phyloP scores from a whole-genome alignment of 2,888 invertebrate species.

The Aphidoletes aphidimyza region DNA sequence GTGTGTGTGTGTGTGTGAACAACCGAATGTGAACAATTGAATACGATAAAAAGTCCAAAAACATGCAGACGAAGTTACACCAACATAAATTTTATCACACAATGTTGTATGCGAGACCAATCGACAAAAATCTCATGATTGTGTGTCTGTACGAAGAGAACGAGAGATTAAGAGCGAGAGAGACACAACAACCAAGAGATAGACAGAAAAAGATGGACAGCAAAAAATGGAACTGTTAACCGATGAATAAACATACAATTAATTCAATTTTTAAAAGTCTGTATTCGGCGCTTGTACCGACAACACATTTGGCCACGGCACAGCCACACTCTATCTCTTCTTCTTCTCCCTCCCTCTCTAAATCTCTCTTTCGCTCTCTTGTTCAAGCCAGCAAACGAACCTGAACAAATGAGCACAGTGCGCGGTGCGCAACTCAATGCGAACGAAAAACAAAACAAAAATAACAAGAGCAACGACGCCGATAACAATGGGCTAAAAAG shows the following conservation, averaged over 20 bases:
- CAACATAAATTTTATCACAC: background rate
- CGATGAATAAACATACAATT: slow-evolving; percentile 19
- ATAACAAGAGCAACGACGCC: background rate
- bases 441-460: background rate
- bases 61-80: background rate
- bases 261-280: background rate
- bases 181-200: background rate
- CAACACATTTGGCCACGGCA: background rate
- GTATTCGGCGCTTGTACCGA: background rate
- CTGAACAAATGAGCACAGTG: background rate
- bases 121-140: too few species aligned
- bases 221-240: slow-evolving; percentile 30
- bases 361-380: too few species aligned
- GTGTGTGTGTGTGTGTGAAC: too few species aligned
- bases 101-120: too few species aligned
- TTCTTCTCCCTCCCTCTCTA: too few species aligned
- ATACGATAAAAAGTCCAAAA: too few species aligned
- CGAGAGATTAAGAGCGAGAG: too few species aligned
- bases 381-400: too few species aligned
- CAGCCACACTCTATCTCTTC: too few species aligned
- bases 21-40: too few species aligned
- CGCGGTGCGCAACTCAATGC: background rate
- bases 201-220: background rate
- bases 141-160: too few species aligned
- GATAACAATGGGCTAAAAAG: slow-evolving; percentile 14